Evolutionary conservation across 1,140 invertebrate species (phyloP), one percentile per base, ranked within the genome.

Genomic region (Colletes gigas): DNA sequence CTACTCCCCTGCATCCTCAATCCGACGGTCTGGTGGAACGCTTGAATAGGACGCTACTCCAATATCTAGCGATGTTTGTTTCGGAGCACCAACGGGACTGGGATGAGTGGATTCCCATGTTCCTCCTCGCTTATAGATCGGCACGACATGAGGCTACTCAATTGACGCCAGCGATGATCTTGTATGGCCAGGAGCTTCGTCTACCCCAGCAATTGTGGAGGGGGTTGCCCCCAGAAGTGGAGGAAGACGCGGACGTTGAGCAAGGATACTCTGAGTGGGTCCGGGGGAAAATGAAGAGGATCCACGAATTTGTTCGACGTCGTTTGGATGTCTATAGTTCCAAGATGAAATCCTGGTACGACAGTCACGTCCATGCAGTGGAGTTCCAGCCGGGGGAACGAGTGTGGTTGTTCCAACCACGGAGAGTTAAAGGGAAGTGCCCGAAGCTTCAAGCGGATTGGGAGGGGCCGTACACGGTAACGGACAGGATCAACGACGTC

Each of bases 101-200:
- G 57, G 57, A 60, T 19, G 57, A 60, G 10, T 60, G 57, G 57
- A 60, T 54, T 54, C 52, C 52, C 52, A 54, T 54, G 52, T 54
- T 54, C 52, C 52, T 54, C 17, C 55, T 57, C 15, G 55, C 52
- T 54, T 54, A 54, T 17, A 54, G 52, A 54, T 17, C 52, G 15
- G 52, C 52, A 54, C 52, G 52, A 54, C 3, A 54, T 54, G 52
- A 54, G 52, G 52, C 9, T 54, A 54, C 52, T 10, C 15, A 54
- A 54, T 12, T 54, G 12, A 54, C 52, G 52, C 52, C 52, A 14
- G 52, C 52, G 9, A 17, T 54, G 9, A 54, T 54, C 3, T n/a
- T 57, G 0, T 57, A 57, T 57, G 14, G 15, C 3, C 15, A 57
- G 15, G 55, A 57, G 7, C 14, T 57, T n/a, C 55, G 55, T 57